Base-by-base conservation (phyloP, 1,140 invertebrate species). In the Leptestheria dahalacensis region DNA sequence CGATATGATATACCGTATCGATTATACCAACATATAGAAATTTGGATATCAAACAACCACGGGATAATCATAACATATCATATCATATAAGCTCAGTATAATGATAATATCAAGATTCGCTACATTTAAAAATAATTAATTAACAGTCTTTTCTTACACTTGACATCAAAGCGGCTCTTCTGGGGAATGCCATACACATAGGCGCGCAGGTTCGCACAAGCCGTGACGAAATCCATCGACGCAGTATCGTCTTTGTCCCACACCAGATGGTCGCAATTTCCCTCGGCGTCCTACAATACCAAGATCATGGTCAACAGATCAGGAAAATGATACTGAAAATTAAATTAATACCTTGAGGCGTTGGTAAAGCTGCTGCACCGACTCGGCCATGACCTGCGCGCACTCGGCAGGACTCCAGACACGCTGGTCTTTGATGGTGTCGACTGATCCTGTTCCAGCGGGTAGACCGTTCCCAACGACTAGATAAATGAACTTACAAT, bases 191-290 rank as follows among this genome's bases (percentile, higher is more conserved):
- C 80, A 74, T 98, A 99, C 65, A 97, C 91, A 64, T 90, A 74
- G 0, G 88, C 82, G 46, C 96, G 77, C 60, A 99, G 85, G 72
- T 99, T 99, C 1, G 94, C 84, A 71, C 91, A 92, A 2, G 91
- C 82, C 0, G 92, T 85, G 2, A 99, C 94, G 77, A 99, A 99
- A 72, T 98, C 85, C 88, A 99, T 91, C 0, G 88, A 83, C 61
- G 79, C 73, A 62, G 87, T 83, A 71, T 98, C 92, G 75, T 99
- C 96, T 73, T 99, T 99, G 71, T 99, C 95, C 94, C 94, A 99
- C 24, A 91, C 80, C 0, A 98, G 75, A 67, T 84, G 82, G 65
- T 88, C 83, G 28, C 76, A 79, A 9, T 78, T 77, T 4, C 25
- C 48, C 24, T 60, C 28, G 25, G 24, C 48, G 51, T 61, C 52